Evolutionary conservation across 1,140 invertebrate genomes (phyloP).

Genomic region (Listronotus oregonensis): DNA sequence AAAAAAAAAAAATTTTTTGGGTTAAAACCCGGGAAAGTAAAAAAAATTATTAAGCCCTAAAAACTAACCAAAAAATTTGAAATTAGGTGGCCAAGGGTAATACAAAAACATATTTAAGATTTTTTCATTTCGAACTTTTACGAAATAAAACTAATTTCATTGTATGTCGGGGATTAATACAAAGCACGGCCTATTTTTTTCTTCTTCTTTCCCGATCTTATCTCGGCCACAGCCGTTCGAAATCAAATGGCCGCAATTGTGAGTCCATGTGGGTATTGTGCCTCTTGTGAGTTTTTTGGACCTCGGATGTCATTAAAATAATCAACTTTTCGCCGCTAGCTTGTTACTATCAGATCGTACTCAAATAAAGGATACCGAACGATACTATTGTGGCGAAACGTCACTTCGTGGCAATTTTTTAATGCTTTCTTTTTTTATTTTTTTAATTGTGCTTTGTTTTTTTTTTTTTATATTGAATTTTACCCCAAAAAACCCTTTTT

Average conservation of each 20-base stretch:
- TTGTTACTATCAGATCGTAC: slow-evolving; percentile 47
- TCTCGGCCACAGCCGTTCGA: slow-evolving; percentile 49
- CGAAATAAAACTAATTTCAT: not conserved
- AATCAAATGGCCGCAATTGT: slow-evolving; percentile 55
- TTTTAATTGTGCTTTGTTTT: no score
- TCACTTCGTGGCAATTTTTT: slow-evolving; percentile 27
- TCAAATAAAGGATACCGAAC: slow-evolving; percentile 22
- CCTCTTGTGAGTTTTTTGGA: slow-evolving; percentile 44
- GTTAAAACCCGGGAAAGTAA: no score
- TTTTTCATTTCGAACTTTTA: no score
- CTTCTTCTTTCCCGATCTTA: slow-evolving; percentile 46
- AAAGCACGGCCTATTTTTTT: slow-evolving; percentile 43
- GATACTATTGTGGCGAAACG: slow-evolving; percentile 22
- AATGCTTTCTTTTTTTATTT: no score
- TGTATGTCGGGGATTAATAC: slow-evolving; percentile 39
- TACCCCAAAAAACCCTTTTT: no score
- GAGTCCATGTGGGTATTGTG: slow-evolving; percentile 50
- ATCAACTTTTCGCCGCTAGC: slow-evolving; percentile 52
- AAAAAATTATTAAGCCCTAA: no score
- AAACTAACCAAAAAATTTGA: no score
- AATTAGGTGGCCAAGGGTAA: no score
- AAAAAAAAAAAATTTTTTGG: no score
- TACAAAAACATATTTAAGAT: no score
- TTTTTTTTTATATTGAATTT: no score
- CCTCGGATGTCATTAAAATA: slow-evolving; percentile 52